A percentile compares a stretch with the other conserved stretches of the same genome.
Evolutionary conservation across 37 sponge, comb jelly and placozoan species (phyloP).

Genomic region (Diacarnus erythraeanus): DNA sequence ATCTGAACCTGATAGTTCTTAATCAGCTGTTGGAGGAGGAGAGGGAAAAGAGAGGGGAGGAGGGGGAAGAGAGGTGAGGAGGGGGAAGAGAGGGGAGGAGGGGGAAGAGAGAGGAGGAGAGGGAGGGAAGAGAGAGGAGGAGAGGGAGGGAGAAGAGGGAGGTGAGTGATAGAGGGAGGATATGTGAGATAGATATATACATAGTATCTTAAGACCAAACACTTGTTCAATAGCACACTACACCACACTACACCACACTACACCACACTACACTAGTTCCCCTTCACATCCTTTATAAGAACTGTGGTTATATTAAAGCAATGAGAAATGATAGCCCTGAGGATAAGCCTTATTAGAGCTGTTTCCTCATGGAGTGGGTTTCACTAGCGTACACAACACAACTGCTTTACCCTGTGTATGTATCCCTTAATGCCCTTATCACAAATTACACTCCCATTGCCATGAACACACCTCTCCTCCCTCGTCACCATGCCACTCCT

Average conservation of each 20-base stretch:
- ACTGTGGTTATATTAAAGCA: no score
- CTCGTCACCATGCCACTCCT: background rate
- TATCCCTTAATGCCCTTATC: background rate
- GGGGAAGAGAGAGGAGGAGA: background rate
- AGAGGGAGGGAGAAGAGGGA: background rate
- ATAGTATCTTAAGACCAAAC: no score
- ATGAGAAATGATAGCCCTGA: no score
- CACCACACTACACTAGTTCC: background rate
- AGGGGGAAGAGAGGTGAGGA: background rate
- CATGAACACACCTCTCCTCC: background rate
- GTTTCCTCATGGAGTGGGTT: no score
- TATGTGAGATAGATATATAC: no score
- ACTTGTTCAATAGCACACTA: no score
- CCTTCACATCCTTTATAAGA: no score
- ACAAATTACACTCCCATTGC: background rate
- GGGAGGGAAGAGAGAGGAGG: background rate
- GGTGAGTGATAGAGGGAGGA: no score
- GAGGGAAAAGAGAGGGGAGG: background rate
- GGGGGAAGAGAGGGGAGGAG: background rate
- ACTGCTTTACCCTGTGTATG: no score
- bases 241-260: background rate
- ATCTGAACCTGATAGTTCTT: constrained; percentile 18
- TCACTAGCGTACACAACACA: no score
- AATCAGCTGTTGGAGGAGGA: constrained; percentile 10
- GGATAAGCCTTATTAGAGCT: no score